Evolutionary conservation across 2,113 vertebrate species (phyloP).

Genomic region (Leptobrachium ailaonicum): DNA sequence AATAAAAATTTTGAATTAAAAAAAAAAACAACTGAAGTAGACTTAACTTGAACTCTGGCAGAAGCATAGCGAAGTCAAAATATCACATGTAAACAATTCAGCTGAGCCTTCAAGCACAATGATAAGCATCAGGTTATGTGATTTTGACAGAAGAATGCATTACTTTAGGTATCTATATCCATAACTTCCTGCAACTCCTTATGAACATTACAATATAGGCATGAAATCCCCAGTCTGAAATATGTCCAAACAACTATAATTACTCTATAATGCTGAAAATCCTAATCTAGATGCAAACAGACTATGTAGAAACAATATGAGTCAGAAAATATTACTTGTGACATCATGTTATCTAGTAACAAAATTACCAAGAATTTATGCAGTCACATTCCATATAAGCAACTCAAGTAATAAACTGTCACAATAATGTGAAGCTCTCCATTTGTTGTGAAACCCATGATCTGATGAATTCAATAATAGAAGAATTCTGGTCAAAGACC

Average conservation of each 20-base stretch:
- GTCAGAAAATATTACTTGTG: conserved; percentile 1
- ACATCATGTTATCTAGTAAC: background rate
- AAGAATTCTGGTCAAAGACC: too few relatives aligned
- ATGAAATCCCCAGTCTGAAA: conserved; percentile 32
- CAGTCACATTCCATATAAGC: background rate
- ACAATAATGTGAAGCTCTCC: too few relatives aligned
- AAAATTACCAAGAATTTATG: background rate
- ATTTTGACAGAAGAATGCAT: conserved; percentile 54
- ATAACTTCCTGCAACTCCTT: conserved; percentile 52
- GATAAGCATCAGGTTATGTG: conserved; percentile 58
- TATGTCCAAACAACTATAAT: conserved; percentile 31
- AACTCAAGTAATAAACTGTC: background rate
- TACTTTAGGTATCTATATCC: conserved; percentile 51
- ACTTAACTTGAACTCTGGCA: background rate
- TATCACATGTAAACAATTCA: conserved; percentile 59
- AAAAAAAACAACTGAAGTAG: too few relatives aligned
- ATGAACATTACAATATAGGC: conserved; percentile 26
- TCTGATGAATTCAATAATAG: too few relatives aligned
- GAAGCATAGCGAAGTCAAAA: conserved; percentile 34
- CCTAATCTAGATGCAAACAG: conserved; percentile 2
- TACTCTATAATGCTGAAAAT: background rate
- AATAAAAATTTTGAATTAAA: too few relatives aligned
- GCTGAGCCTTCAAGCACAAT: conserved; percentile 45
- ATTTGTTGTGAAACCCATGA: too few relatives aligned
- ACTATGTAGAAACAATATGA: conserved; percentile 16